Evolutionary conservation across 2,888 invertebrate species (phyloP), one percentile per base, ranked within the genome.

Genomic region (Polietes domitor): DNA sequence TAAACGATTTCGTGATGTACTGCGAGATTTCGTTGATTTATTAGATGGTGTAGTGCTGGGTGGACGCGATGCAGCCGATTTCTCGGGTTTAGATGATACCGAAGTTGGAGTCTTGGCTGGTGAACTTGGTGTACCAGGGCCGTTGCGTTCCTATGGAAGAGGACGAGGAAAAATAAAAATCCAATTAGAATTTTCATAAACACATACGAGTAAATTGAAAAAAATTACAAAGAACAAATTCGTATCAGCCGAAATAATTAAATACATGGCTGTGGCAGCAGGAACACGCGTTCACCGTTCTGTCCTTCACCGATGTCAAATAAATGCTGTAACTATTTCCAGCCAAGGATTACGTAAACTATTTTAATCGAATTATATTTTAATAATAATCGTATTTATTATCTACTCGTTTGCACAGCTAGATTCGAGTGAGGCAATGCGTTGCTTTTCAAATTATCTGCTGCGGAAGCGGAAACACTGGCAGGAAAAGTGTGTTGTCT

Each of bases 101-200:
- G 93, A 93, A 75, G 93, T 93, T 74, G 95, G 94, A 65, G 95
- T 93, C 92, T 96, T 96, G 81, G 94, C 95, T 80, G 96, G 96
- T 26, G 96, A 96, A 78, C 94, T 93, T 55, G 95, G 94, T 72
- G 95, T 95, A 55, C 95, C 89, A 73, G 92, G 92, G 86, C 92
- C 96, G 92, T 96, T 96, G 85, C 94, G 94, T 93, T 94, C 93
- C 93, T 93, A 58, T 10, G 84, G 63, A 72, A 50, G 7, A 47
- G 32, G 32, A 7, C 32, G 7, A 32, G 7, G 6, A 61, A 17
- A 24, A 77, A 26, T n/a, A 15, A 24, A 10, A 50, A 55, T 53
- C 37, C 28, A 70, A 71, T 47, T 10, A 47, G 7, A 47, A 3
- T 50, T 47, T 26, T 47, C 24, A n/a, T n/a, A n/a, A 50, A 47